Evolutionary conservation across 2,888 invertebrate genomes (phyloP).

Genomic region (Buathra laborator): DNA sequence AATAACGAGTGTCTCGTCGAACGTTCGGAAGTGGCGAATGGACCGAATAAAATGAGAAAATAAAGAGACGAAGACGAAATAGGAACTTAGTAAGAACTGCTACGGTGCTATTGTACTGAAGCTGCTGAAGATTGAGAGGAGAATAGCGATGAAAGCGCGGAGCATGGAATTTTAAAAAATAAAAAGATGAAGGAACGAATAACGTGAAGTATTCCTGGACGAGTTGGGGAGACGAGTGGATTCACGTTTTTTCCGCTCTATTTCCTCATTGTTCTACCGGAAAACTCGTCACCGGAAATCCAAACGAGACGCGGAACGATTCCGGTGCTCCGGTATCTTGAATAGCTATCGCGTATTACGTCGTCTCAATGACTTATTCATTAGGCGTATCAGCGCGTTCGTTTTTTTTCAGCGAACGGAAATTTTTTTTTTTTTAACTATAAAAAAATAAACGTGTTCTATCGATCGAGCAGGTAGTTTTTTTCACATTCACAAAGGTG

Average conservation of each 20-base stretch:
- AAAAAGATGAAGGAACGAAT: not conserved
- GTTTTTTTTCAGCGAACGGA: not conserved
- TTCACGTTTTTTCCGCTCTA: not conserved
- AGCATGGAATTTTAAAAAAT: not conserved
- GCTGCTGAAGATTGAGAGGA: not conserved
- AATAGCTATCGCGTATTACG: conserved; percentile 5
- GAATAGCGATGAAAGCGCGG: not conserved
- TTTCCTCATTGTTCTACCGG: conserved; percentile 4
- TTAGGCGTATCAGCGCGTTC: not conserved
- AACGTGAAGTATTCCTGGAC: conserved; percentile 7
- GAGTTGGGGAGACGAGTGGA: not conserved
- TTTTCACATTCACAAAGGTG: not conserved
- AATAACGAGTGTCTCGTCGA: conserved; percentile 1
- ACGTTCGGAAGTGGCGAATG: conserved; percentile 11
- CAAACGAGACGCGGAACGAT: conserved; percentile 21
- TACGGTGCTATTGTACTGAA: not conserved
- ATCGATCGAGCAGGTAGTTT: not conserved
- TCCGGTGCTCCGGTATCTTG: not conserved
- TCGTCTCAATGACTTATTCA: conserved; percentile 36
- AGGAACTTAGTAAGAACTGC: not conserved
- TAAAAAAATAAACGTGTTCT: no score
- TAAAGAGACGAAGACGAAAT: conserved; percentile 18
- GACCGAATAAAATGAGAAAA: conserved; percentile 11
- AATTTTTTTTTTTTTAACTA: no score
- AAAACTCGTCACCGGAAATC: conserved; percentile 19